phyloP scores from a whole-genome alignment of 1,140 invertebrate species.

The Procambarus virginalis region DNA sequence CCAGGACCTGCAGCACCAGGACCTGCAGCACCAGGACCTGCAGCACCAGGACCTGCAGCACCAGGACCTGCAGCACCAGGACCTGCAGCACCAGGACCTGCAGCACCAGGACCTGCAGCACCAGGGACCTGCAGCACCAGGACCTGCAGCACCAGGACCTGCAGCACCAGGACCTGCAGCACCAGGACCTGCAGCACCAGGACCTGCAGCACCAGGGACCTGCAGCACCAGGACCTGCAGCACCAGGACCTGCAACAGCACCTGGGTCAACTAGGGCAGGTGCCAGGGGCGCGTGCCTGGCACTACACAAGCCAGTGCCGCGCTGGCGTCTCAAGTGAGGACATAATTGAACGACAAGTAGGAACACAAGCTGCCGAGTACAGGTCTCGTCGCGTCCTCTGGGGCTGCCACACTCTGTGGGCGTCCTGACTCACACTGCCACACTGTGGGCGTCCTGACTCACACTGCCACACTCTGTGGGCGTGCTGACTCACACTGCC shows the following conservation, averaged over 20 bases:
- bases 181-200: neutral
- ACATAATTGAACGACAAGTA: slow-evolving; percentile 1
- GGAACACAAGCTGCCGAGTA: neutral
- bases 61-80: neutral
- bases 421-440: too few species aligned
- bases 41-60: neutral
- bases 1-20: neutral
- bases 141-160: neutral
- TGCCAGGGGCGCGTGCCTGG: neutral
- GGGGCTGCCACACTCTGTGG: too few species aligned
- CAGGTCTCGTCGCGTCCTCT: too few species aligned
- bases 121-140: neutral
- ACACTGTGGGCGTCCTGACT: too few species aligned
- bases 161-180: neutral
- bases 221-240: neutral
- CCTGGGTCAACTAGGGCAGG: neutral
- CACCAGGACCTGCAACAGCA: too few species aligned
- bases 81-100: too few species aligned
- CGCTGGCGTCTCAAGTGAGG: neutral
- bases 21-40: neutral
- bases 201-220: neutral
- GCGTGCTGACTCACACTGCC: too few species aligned
- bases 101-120: neutral
- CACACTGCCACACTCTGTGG: too few species aligned
- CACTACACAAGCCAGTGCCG: neutral